Evolutionary conservation across 2,113 vertebrate species (phyloP).

Genomic region (Pelusios castaneus): DNA sequence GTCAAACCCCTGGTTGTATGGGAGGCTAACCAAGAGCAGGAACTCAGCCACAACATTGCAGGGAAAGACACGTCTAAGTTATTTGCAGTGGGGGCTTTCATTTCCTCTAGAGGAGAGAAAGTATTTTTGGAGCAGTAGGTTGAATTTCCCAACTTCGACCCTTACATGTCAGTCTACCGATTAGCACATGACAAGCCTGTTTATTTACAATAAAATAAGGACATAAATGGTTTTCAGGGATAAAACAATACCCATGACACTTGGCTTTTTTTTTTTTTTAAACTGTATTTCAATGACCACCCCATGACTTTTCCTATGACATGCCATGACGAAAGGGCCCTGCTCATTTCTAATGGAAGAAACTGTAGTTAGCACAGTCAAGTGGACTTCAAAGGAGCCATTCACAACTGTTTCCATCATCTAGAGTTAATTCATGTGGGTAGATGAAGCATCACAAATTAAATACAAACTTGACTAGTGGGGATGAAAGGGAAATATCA

Average conservation of each 20-base stretch:
- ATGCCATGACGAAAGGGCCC: not conserved
- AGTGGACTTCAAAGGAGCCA: not conserved
- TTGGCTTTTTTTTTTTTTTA: not conserved
- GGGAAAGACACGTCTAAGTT: not conserved
- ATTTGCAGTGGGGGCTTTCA: not conserved
- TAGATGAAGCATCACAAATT: conserved; percentile 20
- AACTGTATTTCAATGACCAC: not conserved
- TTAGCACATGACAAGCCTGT: not conserved
- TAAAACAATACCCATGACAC: not conserved
- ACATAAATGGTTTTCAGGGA: not conserved
- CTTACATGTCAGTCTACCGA: conserved; percentile 12
- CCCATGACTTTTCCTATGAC: not conserved
- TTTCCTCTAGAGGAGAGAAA: not conserved
- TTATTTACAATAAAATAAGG: not conserved
- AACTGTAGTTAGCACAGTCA: not conserved
- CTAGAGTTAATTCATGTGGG: not conserved
- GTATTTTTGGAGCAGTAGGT: not conserved
- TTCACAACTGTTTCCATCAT: conserved; percentile 3
- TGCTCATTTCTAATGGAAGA: not conserved
- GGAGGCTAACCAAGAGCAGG: not conserved
- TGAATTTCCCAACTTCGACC: conserved; percentile 33
- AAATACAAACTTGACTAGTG: conserved; percentile 13
- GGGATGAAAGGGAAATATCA: not conserved
- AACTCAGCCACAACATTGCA: not conserved
- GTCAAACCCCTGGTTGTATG: conserved; percentile 18